phyloP scores from a whole-genome alignment of 2,888 invertebrate genomes.

The Lochmaea crataegi region DNA sequence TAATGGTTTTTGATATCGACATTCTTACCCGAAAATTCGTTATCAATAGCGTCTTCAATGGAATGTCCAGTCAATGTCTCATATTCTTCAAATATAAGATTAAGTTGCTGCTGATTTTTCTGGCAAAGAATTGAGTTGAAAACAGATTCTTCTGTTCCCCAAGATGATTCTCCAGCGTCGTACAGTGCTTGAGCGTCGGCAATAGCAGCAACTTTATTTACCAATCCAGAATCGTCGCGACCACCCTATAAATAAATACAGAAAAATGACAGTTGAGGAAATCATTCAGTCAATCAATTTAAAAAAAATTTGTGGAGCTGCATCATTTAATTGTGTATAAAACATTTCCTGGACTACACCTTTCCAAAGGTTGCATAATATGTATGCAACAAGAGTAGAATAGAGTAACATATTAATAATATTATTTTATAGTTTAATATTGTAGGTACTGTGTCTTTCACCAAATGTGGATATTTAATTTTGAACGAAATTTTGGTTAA shows the following conservation, averaged over 20 bases:
- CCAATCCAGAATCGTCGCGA: constrained; percentile 81
- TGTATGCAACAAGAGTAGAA: too few relatives aligned
- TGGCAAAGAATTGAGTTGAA: constrained; percentile 87
- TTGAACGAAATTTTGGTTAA: neutral
- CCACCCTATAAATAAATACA: constrained; percentile 69
- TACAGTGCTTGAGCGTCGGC: constrained; percentile 84
- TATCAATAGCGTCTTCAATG: constrained; percentile 81
- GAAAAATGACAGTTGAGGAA: too few relatives aligned
- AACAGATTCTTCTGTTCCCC: constrained; percentile 84
- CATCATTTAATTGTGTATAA: neutral
- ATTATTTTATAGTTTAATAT: neutral
- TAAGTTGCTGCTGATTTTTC: constrained; percentile 76
- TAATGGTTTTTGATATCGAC: too few relatives aligned
- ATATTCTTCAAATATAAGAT: constrained; percentile 73
- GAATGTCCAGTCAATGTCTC: constrained; percentile 80
- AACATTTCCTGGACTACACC: too few relatives aligned
- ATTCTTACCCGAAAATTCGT: constrained; percentile 77
- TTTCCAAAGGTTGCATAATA: too few relatives aligned
- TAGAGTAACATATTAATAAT: neutral
- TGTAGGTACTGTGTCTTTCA: too few relatives aligned
- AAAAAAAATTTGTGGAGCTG: too few relatives aligned
- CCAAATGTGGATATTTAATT: too few relatives aligned
- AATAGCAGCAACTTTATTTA: constrained; percentile 78
- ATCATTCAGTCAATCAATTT: too few relatives aligned
- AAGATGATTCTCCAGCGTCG: constrained; percentile 76